A percentile compares a stretch with the other conserved stretches of the same genome.
Evolutionary conservation across 2,113 vertebrate species (phyloP).

Genomic region (Riparia riparia): DNA sequence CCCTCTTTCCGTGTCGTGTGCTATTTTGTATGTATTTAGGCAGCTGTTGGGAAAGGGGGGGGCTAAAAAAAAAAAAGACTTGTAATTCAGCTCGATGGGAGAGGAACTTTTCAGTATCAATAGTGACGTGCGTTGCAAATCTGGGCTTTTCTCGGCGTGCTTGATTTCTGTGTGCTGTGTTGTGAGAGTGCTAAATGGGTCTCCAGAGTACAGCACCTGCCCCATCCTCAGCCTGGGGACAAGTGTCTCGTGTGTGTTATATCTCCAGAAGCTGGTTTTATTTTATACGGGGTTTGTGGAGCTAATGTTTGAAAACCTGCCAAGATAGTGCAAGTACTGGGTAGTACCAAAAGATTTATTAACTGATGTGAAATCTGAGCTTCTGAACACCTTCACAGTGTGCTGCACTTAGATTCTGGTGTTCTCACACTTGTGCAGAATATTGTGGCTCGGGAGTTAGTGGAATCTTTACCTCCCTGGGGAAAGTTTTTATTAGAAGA

Average conservation of each 20-base stretch:
- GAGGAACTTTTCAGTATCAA: conserved; percentile 19
- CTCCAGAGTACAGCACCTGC: not conserved
- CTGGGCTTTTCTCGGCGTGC: not conserved
- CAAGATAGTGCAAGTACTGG: not conserved
- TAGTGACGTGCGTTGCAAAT: conserved; percentile 3
- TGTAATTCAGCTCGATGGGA: not conserved
- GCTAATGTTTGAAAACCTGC: conserved; percentile 7
- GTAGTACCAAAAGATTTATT: not conserved
- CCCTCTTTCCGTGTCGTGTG: conserved; percentile 34
- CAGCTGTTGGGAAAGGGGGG: conserved; percentile 24
- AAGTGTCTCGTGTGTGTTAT: not conserved
- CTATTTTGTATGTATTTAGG: not conserved
- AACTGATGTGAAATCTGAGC: not conserved
- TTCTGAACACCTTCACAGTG: not conserved
- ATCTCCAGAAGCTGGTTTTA: not conserved
- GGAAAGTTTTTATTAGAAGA: conserved; percentile 70
- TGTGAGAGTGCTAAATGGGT: not conserved
- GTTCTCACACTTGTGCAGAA: conserved; percentile 5
- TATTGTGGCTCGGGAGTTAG: conserved; percentile 48
- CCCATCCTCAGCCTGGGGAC: conserved; percentile 1
- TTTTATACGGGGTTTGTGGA: conserved; percentile 11
- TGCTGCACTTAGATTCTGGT: not conserved
- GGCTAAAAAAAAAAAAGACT: not conserved
- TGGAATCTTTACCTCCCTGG: conserved; percentile 43
- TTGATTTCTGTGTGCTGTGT: not conserved